Evolutionary conservation across 2,113 vertebrate species (phyloP), one percentile per base, ranked within the genome.

Genomic region (Melierax canorus): DNA sequence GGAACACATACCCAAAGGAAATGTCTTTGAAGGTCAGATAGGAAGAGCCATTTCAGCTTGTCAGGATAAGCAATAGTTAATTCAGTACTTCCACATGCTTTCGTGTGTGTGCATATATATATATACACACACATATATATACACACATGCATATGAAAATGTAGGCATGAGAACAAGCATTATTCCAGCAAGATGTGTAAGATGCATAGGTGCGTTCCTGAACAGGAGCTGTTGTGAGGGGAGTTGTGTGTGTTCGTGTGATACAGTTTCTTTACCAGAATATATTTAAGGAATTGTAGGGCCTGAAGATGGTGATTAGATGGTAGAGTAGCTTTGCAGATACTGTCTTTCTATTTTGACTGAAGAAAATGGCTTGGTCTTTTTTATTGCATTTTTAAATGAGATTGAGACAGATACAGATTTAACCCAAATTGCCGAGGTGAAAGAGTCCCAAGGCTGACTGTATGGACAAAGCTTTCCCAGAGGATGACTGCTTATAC

Each of bases 311-410:
- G 68, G 11, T 79, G 79, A 29, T 82, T 22, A 85, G 51, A 22
- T 53, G 80, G 45, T 30, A 39, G 20, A 38, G 32, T 2, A 36
- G 56, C 78, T 95, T 86, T 89, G 48, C 69, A 89, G 64, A 62
- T 43, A 26, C 9, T 10, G 21, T 26, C 58, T 72, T 80, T 86
- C 43, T 82, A 1, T 82, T 88, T 71, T 36, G 81, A 48, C 24
- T 59, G 66, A 79, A 91, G 77, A 46, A 94, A 96, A 92, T 36
- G 32, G 6, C 20, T 90, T 62, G 45, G 27, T 38, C 48, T 73
- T 73, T 86, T 94, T 93, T 38, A 86, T 71, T 84, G 43, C 58
- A 2, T 67, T 92, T 90, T 83, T 68, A 69, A 87, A 78, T 76
- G 80, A 77, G 60, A 67, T 79, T 45, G 66, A 85, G 77, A 41